A percentile compares a stretch with the other conserved stretches of the same genome.
Conservation (phyloP, 2,888 invertebrate genomes). For the Cataglyphis albicans region DNA sequence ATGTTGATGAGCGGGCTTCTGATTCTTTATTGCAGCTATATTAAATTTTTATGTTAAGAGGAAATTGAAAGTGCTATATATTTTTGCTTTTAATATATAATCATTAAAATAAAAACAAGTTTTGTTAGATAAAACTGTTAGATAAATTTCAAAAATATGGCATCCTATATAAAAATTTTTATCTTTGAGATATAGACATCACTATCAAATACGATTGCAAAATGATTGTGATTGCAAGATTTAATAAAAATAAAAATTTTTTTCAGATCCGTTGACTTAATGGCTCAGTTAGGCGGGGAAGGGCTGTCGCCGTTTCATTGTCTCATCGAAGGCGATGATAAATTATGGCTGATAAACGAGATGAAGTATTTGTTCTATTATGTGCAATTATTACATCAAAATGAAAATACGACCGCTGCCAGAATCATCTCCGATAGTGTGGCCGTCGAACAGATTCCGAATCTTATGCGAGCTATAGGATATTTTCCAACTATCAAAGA, state of each 20-base stretch:
- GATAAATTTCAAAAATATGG: not conserved
- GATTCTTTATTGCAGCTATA: no score
- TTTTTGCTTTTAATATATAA: not conserved
- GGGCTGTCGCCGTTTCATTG: slow-evolving; percentile 91
- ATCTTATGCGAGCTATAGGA: slow-evolving; percentile 91
- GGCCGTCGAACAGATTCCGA: slow-evolving; percentile 90
- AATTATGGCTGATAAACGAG: slow-evolving; percentile 90
- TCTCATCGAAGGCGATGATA: slow-evolving; percentile 90
- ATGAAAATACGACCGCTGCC: slow-evolving; percentile 89
- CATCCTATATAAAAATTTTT: no score
- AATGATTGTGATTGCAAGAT: not conserved
- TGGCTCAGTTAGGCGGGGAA: slow-evolving; percentile 87
- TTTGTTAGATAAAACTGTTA: not conserved
- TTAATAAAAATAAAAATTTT: slow-evolving; percentile 11
- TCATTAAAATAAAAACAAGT: not conserved
- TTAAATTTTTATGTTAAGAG: slow-evolving; percentile 8
- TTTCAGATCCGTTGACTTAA: slow-evolving; percentile 70
- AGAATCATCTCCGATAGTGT: slow-evolving; percentile 89
- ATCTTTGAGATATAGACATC: not conserved
- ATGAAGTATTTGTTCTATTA: slow-evolving; percentile 92
- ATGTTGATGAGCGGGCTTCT: not conserved
- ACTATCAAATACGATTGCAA: not conserved
- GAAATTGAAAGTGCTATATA: not conserved
- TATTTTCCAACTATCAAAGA: slow-evolving; percentile 92
- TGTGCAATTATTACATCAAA: slow-evolving; percentile 91